phyloP scores from a whole-genome alignment of 2,113 vertebrate species.

The Oenanthe melanoleuca region DNA sequence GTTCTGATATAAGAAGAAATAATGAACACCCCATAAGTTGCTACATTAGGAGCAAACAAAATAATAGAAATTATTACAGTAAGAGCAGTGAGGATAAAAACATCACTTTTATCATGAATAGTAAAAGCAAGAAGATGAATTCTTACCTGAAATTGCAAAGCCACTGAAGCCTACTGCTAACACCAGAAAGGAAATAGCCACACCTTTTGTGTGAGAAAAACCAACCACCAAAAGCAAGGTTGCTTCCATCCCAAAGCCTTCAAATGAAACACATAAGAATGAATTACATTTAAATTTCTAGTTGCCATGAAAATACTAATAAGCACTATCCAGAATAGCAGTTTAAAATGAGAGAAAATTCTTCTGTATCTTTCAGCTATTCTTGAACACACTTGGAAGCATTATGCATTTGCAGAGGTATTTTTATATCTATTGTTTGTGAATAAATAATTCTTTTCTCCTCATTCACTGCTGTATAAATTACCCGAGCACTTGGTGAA shows the following conservation, averaged over 20 bases:
- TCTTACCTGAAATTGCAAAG: conserved; percentile 97
- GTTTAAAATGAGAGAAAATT: not conserved
- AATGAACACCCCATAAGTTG: not conserved
- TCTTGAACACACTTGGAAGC: not conserved
- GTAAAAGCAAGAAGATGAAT: not conserved
- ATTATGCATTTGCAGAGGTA: not conserved
- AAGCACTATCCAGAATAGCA: not conserved
- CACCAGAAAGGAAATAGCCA: conserved; percentile 94
- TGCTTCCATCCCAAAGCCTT: conserved; percentile 98
- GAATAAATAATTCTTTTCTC: not conserved
- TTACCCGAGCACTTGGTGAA: not conserved
- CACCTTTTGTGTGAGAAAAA: conserved; percentile 91
- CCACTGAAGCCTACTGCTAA: conserved; percentile 97
- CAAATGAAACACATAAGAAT: not conserved
- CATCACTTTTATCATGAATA: not conserved
- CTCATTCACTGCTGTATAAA: not conserved
- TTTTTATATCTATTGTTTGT: not conserved
- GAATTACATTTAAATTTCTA: not conserved
- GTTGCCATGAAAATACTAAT: not conserved
- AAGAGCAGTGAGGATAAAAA: not conserved
- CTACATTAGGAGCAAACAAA: not conserved
- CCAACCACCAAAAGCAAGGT: conserved; percentile 94
- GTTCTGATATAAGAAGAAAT: not conserved
- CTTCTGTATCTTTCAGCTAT: not conserved
- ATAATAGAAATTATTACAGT: not conserved